Percentiles rank a stretch among this genome's conserved stretches.
Evolutionary conservation across 2,113 vertebrate species (phyloP).

Genomic region (Camelus dromedarius): DNA sequence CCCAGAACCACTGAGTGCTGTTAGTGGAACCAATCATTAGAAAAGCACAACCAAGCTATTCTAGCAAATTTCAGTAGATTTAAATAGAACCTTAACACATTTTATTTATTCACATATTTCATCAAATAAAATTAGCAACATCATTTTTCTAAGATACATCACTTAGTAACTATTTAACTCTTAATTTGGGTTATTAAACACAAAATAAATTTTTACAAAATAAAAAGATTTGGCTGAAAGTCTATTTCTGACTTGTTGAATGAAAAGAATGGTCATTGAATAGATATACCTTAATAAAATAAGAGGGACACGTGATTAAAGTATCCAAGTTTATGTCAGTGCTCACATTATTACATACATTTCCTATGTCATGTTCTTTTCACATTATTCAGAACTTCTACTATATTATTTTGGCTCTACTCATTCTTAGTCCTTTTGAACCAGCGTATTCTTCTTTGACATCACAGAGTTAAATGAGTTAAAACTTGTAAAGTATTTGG

Average conservation of each 20-base stretch:
- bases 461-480: not conserved
- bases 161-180: constrained; percentile 11
- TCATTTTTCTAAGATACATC: constrained; percentile 16
- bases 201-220: not conserved
- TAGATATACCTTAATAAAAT: not conserved
- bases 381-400: not conserved
- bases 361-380: not conserved
- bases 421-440: not conserved
- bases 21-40: not conserved
- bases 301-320: not conserved
- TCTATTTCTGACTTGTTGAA: not conserved
- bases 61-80: not conserved
- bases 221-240: not conserved
- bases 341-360: not conserved
- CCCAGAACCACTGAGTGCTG: not conserved
- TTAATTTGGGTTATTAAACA: not conserved
- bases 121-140: constrained; percentile 12
- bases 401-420: not conserved
- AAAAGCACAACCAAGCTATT: not conserved
- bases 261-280: not conserved
- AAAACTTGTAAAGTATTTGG: not conserved
- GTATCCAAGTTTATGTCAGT: not conserved
- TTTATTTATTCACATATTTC: constrained; percentile 35
- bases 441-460: not conserved
- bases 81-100: constrained; percentile 26